phyloP scores from a whole-genome alignment of 2,888 invertebrate genomes.

The Xestia sexstrigata region DNA sequence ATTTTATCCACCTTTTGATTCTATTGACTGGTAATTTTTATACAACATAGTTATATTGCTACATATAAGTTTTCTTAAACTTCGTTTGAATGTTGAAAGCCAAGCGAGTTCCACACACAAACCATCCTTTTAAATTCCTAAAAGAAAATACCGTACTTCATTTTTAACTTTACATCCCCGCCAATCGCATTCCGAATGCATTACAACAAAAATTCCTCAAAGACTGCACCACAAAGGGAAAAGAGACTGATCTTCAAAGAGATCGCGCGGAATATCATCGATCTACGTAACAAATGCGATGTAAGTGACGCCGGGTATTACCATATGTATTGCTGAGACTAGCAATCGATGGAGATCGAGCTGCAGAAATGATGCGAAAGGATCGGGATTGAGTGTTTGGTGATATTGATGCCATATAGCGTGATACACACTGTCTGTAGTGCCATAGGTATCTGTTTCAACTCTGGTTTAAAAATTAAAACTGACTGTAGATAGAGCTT shows the following conservation, averaged over 20 bases:
- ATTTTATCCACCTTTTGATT: neutral
- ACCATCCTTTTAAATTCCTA: slow-evolving; percentile 12
- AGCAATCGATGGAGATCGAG: slow-evolving; percentile 61
- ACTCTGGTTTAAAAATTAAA: neutral
- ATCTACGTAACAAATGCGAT: slow-evolving; percentile 63
- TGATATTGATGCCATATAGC: neutral
- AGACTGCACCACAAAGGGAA: slow-evolving; percentile 58
- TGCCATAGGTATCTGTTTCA: neutral
- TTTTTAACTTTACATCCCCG: slow-evolving; percentile 56
- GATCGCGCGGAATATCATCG: slow-evolving; percentile 60
- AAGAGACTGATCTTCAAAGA: slow-evolving; percentile 64
- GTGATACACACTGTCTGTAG: neutral
- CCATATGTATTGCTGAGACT: slow-evolving; percentile 64
- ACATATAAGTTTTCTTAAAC: neutral
- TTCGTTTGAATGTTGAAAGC: neutral
- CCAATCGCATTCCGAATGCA: slow-evolving; percentile 51
- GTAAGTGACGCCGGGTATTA: slow-evolving; percentile 63
- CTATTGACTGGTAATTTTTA: neutral
- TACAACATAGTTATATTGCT: neutral
- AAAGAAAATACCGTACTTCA: slow-evolving; percentile 38
- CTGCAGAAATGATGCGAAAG: slow-evolving; percentile 43
- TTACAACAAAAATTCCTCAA: slow-evolving; percentile 58
- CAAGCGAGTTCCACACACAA: neutral
- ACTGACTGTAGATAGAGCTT: neutral
- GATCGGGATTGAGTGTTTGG: slow-evolving; percentile 17